Evolutionary conservation across 2,113 vertebrate species (phyloP).

Genomic region (Polypterus senegalus): DNA sequence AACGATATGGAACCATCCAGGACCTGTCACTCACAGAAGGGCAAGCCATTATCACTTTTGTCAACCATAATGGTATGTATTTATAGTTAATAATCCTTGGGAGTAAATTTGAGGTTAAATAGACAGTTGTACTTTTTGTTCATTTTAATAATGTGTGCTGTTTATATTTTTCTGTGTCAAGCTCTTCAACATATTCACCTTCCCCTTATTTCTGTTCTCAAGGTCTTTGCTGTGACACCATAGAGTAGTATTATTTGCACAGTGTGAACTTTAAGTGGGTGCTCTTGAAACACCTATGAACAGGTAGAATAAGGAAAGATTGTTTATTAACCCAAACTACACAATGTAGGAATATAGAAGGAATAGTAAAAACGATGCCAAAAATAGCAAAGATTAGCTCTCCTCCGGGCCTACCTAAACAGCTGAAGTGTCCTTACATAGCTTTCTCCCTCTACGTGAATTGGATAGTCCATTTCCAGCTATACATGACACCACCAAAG

Average conservation of each 20-base stretch:
- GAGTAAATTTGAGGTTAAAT: slow-evolving; percentile 4
- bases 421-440: too few species aligned
- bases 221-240: neutral
- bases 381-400: too few species aligned
- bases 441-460: too few species aligned
- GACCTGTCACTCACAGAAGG: slow-evolving; percentile 35
- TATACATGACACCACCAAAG: too few species aligned
- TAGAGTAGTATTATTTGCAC: neutral
- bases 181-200: neutral
- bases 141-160: neutral
- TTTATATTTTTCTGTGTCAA: neutral
- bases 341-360: too few species aligned
- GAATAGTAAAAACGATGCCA: too few species aligned
- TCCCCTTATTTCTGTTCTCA: neutral
- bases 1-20: slow-evolving; percentile 36
- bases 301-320: too few species aligned
- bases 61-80: slow-evolving; percentile 50
- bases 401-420: too few species aligned
- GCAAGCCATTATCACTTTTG: slow-evolving; percentile 64
- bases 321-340: too few species aligned
- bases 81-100: slow-evolving; percentile 1
- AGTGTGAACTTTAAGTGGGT: too few species aligned
- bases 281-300: too few species aligned
- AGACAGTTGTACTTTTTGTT: neutral
- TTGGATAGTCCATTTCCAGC: too few species aligned